Conservation (phyloP, 2,113 vertebrate species). For the Fregata magnificens region DNA sequence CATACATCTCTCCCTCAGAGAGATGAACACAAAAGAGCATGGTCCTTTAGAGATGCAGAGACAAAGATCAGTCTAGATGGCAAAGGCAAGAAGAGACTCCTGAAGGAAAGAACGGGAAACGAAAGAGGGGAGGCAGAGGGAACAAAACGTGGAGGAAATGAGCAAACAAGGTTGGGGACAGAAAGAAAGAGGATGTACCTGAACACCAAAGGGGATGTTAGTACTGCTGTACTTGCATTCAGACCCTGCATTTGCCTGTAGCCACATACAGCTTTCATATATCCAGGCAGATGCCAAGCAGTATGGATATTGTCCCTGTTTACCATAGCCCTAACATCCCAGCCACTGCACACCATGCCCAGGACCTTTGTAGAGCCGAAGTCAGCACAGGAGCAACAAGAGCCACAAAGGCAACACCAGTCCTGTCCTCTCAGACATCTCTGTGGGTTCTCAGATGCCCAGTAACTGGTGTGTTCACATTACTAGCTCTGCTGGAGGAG, state of each 20-base stretch:
- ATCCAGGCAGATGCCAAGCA: background rate
- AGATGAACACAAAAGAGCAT: background rate
- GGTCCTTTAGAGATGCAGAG: background rate
- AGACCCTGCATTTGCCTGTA: background rate
- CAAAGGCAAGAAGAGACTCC: background rate
- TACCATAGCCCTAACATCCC: background rate
- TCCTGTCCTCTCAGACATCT: background rate
- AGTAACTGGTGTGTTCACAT: accelerated
- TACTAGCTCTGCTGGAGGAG: background rate
- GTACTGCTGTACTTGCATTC: background rate
- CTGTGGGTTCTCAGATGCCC: background rate
- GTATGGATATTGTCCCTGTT: background rate
- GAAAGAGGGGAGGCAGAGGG: background rate
- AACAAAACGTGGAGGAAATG: background rate
- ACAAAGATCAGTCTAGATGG: background rate
- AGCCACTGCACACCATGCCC: background rate
- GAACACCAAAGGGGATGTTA: background rate
- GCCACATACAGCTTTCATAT: background rate
- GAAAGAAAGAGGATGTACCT: background rate
- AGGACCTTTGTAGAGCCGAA: background rate
- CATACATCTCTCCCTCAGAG: background rate
- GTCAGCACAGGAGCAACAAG: background rate
- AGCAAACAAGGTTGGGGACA: background rate
- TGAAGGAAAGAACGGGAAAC: background rate
- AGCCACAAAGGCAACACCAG: background rate